These are phyloP conservation scores for Psittacara wagleri DNA, from an alignment of 2,113 vertebrate species.

Conservation along the genomic window DNA sequence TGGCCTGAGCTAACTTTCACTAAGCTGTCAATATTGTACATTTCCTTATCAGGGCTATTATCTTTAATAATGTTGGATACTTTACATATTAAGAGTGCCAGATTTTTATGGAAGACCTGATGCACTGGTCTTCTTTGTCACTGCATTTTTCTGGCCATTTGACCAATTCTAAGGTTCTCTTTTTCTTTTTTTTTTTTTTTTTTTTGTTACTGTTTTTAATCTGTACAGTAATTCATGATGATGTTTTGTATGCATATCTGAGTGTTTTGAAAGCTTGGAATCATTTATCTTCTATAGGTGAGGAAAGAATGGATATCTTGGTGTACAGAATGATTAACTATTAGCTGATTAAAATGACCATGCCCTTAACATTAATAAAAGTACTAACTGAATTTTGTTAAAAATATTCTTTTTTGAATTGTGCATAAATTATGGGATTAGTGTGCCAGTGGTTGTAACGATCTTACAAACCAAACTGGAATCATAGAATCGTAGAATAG, in stretches of 20 bases:
- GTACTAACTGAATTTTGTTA: neutral
- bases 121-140: neutral
- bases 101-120: neutral
- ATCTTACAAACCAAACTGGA: neutral
- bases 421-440: neutral
- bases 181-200: neutral
- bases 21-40: neutral
- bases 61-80: neutral
- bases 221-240: neutral
- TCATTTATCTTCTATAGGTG: neutral
- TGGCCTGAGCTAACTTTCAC: neutral
- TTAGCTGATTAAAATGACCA: constrained; percentile 41
- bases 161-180: neutral
- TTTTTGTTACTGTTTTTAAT: neutral
- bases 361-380: neutral
- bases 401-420: constrained; percentile 7
- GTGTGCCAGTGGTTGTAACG: neutral
- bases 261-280: neutral
- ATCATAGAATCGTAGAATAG: too few species aligned
- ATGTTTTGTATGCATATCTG: neutral
- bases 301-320: constrained; percentile 13
- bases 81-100: neutral
- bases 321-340: constrained; percentile 46
- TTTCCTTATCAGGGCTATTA: neutral
- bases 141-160: neutral